Percentiles rank a stretch among this genome's conserved stretches.
phyloP scores from a whole-genome alignment of 2,797 vertebrate genomes.

The Tarsius wallacei region DNA sequence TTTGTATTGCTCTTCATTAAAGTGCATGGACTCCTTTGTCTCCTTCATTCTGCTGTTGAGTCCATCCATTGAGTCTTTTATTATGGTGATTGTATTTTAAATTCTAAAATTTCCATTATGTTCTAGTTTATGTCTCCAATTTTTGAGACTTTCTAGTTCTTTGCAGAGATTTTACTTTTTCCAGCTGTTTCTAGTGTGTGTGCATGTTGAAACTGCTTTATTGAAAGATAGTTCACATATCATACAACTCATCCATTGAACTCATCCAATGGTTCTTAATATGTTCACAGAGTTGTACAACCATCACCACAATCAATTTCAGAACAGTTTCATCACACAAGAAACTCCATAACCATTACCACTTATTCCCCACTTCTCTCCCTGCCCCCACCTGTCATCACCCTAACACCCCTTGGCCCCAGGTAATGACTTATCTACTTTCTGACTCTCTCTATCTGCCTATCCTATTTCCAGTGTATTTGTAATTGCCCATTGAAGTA shows the following conservation, averaged over 20 bases:
- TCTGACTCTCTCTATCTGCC: neutral
- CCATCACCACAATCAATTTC: neutral
- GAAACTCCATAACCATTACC: neutral
- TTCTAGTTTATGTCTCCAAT: neutral
- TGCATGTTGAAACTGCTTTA: neutral
- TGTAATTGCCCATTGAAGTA: neutral
- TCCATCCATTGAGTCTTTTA: neutral
- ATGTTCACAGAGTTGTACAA: neutral
- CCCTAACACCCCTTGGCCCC: rapidly evolving
- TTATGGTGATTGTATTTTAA: neutral
- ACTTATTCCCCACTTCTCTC: neutral
- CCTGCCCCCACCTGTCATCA: neutral
- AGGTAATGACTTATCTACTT: neutral
- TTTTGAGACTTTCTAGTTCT: neutral
- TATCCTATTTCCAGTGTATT: neutral
- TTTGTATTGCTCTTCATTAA: neutral
- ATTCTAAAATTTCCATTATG: neutral
- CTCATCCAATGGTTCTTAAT: neutral
- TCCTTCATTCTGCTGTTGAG: neutral
- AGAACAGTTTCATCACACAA: neutral
- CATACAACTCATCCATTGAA: neutral
- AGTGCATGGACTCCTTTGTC: neutral
- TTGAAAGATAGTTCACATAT: neutral
- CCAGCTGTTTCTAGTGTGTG: neutral
- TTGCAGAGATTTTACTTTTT: neutral